A percentile compares a stretch with the other conserved stretches of the same genome.
Evolutionary conservation across 2,797 vertebrate genomes (phyloP).

Genomic region (Crenuchus spilurus): DNA sequence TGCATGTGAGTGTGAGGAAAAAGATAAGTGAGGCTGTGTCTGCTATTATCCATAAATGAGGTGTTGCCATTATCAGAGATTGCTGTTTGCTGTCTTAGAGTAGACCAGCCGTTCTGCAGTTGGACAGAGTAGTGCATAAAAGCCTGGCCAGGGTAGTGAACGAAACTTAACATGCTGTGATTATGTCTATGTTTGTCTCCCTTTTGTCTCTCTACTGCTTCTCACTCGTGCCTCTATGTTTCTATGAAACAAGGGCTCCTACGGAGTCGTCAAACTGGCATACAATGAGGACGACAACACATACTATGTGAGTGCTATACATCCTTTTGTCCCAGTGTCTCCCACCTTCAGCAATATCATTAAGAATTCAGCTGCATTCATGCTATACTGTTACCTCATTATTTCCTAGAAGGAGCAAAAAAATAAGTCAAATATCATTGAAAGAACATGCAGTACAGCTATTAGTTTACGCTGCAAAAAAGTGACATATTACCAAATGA

Average conservation of each 20-base stretch:
- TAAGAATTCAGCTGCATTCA: neutral
- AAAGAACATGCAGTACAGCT: no score
- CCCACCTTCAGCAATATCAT: neutral
- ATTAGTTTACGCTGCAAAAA: no score
- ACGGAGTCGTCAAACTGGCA: slow-evolving; percentile 98
- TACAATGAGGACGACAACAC: slow-evolving; percentile 98
- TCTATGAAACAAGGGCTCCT: slow-evolving; percentile 85
- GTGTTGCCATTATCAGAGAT: slow-evolving; percentile 19
- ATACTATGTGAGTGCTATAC: slow-evolving; percentile 89
- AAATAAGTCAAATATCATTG: no score
- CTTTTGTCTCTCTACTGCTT: slow-evolving; percentile 20
- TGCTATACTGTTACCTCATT: neutral
- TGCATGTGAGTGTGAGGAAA: slow-evolving; percentile 21
- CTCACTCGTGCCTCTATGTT: slow-evolving; percentile 42
- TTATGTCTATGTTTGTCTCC: slow-evolving; percentile 7
- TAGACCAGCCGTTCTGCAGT: slow-evolving; percentile 62
- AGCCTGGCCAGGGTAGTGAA: neutral
- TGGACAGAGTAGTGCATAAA: slow-evolving; percentile 62
- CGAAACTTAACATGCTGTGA: neutral
- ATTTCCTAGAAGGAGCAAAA: no score
- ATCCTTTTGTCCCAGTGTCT: neutral
- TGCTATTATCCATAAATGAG: slow-evolving; percentile 14
- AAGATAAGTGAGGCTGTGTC: slow-evolving; percentile 27
- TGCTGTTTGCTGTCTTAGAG: slow-evolving; percentile 6
- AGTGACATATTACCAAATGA: no score